Conservation (phyloP, 2,888 invertebrate species). For the Oconnorella tubifera region DNA sequence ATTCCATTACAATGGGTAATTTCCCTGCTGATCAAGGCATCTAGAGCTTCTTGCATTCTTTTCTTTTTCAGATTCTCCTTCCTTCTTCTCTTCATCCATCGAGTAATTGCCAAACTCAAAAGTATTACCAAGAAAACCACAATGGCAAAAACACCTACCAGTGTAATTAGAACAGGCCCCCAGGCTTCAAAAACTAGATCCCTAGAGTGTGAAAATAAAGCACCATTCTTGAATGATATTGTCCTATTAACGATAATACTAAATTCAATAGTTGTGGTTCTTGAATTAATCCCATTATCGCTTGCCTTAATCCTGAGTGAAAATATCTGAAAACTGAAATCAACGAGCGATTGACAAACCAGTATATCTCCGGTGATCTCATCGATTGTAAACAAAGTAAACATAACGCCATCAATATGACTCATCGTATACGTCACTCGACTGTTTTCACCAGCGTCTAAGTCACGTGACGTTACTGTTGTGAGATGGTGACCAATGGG, state of each 20-base stretch:
- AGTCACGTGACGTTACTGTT: slow-evolving; percentile 22
- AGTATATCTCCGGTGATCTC: slow-evolving; percentile 11
- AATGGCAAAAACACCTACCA: no score
- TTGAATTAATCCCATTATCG: slow-evolving; percentile 18
- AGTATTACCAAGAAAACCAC: no score
- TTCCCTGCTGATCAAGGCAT: slow-evolving; percentile 1
- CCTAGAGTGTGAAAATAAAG: background rate
- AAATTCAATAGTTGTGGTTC: slow-evolving; percentile 4
- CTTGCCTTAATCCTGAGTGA: slow-evolving; percentile 15
- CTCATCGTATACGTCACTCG: slow-evolving; percentile 13
- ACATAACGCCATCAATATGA: no score
- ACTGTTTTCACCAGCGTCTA: slow-evolving; percentile 25
- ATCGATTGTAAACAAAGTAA: slow-evolving; percentile 15
- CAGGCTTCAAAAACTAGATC: no score
- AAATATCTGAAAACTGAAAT: slow-evolving; percentile 14
- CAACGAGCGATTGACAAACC: slow-evolving; percentile 9
- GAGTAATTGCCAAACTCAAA: background rate
- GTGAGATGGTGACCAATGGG: slow-evolving; percentile 27
- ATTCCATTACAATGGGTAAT: background rate
- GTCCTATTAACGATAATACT: slow-evolving; percentile 28
- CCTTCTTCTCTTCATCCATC: slow-evolving; percentile 1
- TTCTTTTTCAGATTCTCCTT: background rate
- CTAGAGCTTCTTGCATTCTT: slow-evolving; percentile 11
- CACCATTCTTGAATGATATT: no score
- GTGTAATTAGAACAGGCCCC: no score